phyloP scores from a whole-genome alignment of 1,140 invertebrate genomes.

The Geopemphigus sp. region DNA sequence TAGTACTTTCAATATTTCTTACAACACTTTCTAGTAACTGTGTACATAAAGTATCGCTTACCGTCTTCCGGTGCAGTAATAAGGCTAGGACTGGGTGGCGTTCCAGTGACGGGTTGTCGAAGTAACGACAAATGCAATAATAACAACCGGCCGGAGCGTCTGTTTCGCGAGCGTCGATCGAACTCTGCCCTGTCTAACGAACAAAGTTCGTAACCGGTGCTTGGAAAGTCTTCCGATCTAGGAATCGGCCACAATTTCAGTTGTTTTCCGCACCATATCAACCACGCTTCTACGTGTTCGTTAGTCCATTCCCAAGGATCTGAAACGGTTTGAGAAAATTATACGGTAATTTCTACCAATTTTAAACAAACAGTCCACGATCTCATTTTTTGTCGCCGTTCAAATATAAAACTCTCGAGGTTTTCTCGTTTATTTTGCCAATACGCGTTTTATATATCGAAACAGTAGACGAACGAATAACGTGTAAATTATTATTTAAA shows the following conservation, averaged over 20 bases:
- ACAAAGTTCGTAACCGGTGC: conserved; percentile 62
- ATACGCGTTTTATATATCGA: background rate
- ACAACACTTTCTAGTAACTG: too few species aligned
- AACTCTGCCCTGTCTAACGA: conserved; percentile 59
- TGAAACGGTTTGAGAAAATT: background rate
- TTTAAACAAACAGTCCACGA: background rate
- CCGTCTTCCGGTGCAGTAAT: conserved; percentile 30
- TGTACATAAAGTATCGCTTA: background rate
- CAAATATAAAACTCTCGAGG: too few species aligned
- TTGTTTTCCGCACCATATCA: conserved; percentile 64
- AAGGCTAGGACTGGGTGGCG: conserved; percentile 57
- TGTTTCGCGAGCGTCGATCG: conserved; percentile 57
- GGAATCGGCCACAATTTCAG: conserved; percentile 62
- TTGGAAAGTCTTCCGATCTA: conserved; percentile 60
- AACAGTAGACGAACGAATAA: background rate
- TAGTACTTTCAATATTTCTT: too few species aligned
- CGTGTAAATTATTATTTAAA: too few species aligned
- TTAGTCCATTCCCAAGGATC: conserved; percentile 67
- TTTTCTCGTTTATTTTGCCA: too few species aligned
- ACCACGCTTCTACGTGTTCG: conserved; percentile 64
- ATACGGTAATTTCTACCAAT: background rate
- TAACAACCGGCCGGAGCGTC: conserved; percentile 57
- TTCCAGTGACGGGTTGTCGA: conserved; percentile 58
- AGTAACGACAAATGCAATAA: conserved; percentile 59
- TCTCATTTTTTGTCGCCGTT: too few species aligned